Base-by-base conservation (phyloP, 2,888 invertebrate genomes). In the Agrilus biguttatus region DNA sequence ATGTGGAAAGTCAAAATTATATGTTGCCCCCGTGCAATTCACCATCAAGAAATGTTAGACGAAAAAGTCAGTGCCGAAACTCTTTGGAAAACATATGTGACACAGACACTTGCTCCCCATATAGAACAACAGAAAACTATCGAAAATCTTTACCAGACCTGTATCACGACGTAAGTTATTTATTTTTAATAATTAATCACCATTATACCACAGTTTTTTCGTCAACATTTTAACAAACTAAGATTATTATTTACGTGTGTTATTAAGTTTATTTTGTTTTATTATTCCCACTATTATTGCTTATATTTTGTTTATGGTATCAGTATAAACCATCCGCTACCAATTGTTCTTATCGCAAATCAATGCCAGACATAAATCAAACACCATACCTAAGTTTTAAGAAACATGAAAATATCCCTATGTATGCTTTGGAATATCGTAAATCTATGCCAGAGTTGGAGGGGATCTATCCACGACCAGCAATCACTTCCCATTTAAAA, bases 1-100 rank as follows among this genome's bases (percentile, higher is more conserved):
- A 85, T 58, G 57, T 85, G 10, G 77, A 83, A 49, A 70, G 85
- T 3, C 83, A 84, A 56, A 71, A 82, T 10, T 83, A 81, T 54
- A 83, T 81, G 58, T 65, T 84, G 8, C 66, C 81, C 14, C 69
- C 76, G 52, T 72, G 78, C 36, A 83, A 83, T 55, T 72, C 68
- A 53, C 71, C 78, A 54, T 75, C 73, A 5, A 61, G 61, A 50
- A 52, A 54, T 13, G 54, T 57, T 39, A 51, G 60, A 41, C 54
- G 58, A 48, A 58, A 53, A 43, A 63, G 59, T 46, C 28, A 28
- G 10, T 28, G 28, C 5, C 54, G 62, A 37, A 58, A 61, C 48
- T 65, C 65, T 7, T 53, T 63, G 39, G 65, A 67, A 49, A 65
- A 66, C 47, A 61, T 66, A 39, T 60, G 59, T 43, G 63, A 63